A percentile compares a stretch with the other conserved stretches of the same genome.
Conservation (phyloP, 2,888 invertebrate genomes). For the Temnothorax ravouxi region DNA sequence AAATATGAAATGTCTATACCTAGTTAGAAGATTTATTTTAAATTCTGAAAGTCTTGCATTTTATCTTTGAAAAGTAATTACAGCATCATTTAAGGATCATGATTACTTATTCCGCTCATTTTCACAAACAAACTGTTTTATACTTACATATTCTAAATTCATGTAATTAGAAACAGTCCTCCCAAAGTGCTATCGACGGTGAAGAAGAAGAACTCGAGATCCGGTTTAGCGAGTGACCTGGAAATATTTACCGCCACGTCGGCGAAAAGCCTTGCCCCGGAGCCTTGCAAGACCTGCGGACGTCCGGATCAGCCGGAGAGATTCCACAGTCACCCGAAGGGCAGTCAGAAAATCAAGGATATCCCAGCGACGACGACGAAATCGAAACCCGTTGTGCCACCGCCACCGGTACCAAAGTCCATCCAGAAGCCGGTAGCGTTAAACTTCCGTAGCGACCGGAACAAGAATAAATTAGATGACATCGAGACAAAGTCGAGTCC, state of each 20-base stretch:
- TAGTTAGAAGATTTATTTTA: not conserved
- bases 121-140: not conserved
- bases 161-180: constrained; percentile 51
- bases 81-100: not conserved
- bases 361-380: constrained; percentile 30
- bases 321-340: constrained; percentile 88
- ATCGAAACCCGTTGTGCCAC: constrained; percentile 67
- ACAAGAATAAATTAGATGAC: constrained; percentile 66
- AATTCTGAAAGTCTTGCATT: not conserved
- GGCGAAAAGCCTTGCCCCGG: constrained; percentile 81
- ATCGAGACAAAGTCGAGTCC: constrained; percentile 36
- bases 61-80: constrained; percentile 3
- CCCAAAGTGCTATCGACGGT: constrained; percentile 74
- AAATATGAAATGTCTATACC: not conserved
- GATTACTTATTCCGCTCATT: not conserved
- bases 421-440: constrained; percentile 88
- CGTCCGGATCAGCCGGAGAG: constrained; percentile 90
- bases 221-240: constrained; percentile 74
- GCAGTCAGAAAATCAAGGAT: constrained; percentile 73
- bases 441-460: constrained; percentile 84
- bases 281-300: constrained; percentile 90
- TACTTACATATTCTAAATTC: not conserved
- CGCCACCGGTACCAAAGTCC: constrained; percentile 83
- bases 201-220: constrained; percentile 72
- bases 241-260: constrained; percentile 77